Base-by-base conservation (phyloP, 30 jellyfish, hydroid and myxozoan genomes). In the Pelagia noctiluca region DNA sequence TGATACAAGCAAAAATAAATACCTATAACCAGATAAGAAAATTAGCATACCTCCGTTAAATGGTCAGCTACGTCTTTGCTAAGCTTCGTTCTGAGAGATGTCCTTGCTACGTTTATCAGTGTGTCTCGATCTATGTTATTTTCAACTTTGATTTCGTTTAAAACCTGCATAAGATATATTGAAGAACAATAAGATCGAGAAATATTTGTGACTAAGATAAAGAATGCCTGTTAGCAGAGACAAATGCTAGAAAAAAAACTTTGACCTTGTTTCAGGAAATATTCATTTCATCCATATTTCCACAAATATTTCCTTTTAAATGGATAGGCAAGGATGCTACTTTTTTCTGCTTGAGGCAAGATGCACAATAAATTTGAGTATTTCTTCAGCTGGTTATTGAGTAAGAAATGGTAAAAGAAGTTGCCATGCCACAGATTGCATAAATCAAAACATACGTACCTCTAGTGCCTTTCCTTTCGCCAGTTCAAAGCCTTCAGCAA, bases 81-180 rank as follows among this genome's bases (percentile, higher is more conserved):
- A 23, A 93, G 67, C 78, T 95, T 95, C 1, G 99, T 95, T 32
- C 98, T 70, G 19, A 95, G 95, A n/a, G 99, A 89, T 5, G 99
- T 89, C 38, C 99, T 89, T 19, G 99, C 99, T 32, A 95, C 99
- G 86, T 89, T 89, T 36, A 95, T 62, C 48, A 95, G 89, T 7
- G 90, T 78, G 53, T 95, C 99, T 63, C 99, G 35, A 28, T 95
- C 97, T 54, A 82, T 48, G 2, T 86, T 87, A 72, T 82, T 72
- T 32, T 85, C 70, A 21, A 88, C 97, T 75, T 88, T 95, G 63
- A 95, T 66, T 54, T 83, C 88, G 28, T 94, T 97, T 35, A 94
- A 57, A 63, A 94, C 97, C 98, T 93, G 62, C 28, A 53, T n/a
- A n/a, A n/a, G n/a, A n/a, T n/a, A n/a, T n/a, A n/a, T n/a, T n/a